Conservation (phyloP, 2,113 vertebrate species). For the Callithrix jacchus region DNA sequence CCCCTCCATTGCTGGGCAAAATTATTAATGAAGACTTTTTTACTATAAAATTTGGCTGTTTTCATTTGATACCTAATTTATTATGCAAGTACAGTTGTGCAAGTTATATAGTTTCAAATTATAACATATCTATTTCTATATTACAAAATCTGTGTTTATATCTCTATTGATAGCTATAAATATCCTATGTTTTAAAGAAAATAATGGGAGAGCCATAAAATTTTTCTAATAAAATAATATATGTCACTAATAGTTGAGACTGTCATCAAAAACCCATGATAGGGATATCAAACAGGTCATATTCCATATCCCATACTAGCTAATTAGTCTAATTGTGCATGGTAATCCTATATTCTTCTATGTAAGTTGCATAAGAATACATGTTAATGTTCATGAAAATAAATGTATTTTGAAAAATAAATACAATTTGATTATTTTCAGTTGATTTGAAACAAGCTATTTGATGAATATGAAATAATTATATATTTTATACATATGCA, state of each 20-base stretch:
- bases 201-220: background rate
- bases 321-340: background rate
- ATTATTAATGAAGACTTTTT: background rate
- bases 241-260: background rate
- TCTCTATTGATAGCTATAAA: background rate
- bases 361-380: background rate
- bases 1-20: background rate
- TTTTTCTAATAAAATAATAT: background rate
- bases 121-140: background rate
- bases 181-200: background rate
- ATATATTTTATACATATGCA: too few species aligned
- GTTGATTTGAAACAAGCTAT: background rate
- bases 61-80: background rate
- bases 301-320: background rate
- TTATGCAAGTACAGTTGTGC: background rate
- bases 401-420: background rate
- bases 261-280: background rate
- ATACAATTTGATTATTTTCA: background rate
- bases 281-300: background rate
- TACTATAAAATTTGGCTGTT: background rate
- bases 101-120: background rate
- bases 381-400: background rate
- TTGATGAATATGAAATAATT: background rate
- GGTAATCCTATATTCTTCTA: background rate
- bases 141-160: background rate